Conservation (phyloP, 2,888 invertebrate genomes). For the Panorpa germanica region DNA sequence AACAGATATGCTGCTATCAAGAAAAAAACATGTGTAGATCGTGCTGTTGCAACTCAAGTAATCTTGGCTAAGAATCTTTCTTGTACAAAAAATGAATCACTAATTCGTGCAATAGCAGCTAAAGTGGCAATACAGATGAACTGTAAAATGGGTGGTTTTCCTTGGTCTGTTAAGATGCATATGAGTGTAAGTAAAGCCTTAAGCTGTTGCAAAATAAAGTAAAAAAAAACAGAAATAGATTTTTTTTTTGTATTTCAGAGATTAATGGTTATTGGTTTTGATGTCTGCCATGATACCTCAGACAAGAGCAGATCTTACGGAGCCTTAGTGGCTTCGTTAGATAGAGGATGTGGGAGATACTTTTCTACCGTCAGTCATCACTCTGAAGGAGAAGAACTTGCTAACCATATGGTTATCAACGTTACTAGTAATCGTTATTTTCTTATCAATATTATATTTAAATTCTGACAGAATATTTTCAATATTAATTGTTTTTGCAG, state of each 20-base stretch:
- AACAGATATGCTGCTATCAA: slow-evolving; percentile 68
- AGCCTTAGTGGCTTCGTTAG: slow-evolving; percentile 60
- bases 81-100: slow-evolving; percentile 32
- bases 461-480: no score
- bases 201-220: no score
- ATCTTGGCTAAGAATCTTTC: no score
- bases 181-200: no score
- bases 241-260: no score
- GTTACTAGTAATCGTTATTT: no score
- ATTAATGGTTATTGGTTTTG: slow-evolving; percentile 63
- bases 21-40: slow-evolving; percentile 61
- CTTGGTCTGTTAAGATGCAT: slow-evolving; percentile 55
- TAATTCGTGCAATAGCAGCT: slow-evolving; percentile 54
- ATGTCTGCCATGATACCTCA: slow-evolving; percentile 61
- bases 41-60: slow-evolving; percentile 50
- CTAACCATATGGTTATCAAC: slow-evolving; percentile 46
- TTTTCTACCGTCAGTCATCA: slow-evolving; percentile 58
- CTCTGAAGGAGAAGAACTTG: slow-evolving; percentile 53
- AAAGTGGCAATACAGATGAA: slow-evolving; percentile 78
- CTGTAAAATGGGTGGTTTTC: slow-evolving; percentile 60
- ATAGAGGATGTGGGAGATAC: slow-evolving; percentile 43
- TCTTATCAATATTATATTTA: no score
- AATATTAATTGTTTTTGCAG: no score
- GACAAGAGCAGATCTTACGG: slow-evolving; percentile 43
- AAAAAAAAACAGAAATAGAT: no score